phyloP scores from a whole-genome alignment of 2,888 invertebrate genomes.

The Cinara cedri region DNA sequence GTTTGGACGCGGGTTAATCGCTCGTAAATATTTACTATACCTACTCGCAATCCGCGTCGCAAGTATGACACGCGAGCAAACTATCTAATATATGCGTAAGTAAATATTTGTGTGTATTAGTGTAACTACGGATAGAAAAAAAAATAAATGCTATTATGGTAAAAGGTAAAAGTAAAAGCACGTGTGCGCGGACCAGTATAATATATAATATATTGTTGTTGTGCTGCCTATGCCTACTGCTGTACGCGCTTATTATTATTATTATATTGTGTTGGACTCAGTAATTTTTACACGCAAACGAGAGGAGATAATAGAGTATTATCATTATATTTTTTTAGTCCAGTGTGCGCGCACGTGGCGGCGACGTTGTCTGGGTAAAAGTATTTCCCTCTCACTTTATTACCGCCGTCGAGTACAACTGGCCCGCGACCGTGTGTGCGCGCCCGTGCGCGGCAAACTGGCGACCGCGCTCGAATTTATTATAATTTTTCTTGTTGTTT shows the following conservation, averaged over 20 bases:
- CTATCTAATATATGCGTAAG: too few species aligned
- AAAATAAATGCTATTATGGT: background rate
- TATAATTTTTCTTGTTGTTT: too few species aligned
- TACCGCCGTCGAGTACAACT: background rate
- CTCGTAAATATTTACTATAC: too few species aligned
- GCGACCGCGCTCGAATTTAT: background rate
- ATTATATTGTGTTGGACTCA: constrained; percentile 10
- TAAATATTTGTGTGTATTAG: too few species aligned
- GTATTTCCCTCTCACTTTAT: constrained; percentile 42
- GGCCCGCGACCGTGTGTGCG: too few species aligned
- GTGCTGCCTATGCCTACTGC: background rate
- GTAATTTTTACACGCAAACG: constrained; percentile 24
- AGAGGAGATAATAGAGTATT: constrained; percentile 26
- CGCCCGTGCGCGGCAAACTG: background rate
- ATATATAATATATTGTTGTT: background rate
- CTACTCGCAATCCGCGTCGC: too few species aligned
- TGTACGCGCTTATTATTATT: background rate
- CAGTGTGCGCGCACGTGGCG: constrained; percentile 10
- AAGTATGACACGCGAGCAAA: too few species aligned
- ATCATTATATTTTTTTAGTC: background rate
- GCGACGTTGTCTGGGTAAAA: background rate
- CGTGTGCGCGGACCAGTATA: background rate
- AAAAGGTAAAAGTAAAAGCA: constrained; percentile 46
- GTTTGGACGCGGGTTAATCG: too few species aligned
- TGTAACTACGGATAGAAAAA: too few species aligned